Conservation (phyloP, 2,888 invertebrate species). For the Habrosyne pyritoides region DNA sequence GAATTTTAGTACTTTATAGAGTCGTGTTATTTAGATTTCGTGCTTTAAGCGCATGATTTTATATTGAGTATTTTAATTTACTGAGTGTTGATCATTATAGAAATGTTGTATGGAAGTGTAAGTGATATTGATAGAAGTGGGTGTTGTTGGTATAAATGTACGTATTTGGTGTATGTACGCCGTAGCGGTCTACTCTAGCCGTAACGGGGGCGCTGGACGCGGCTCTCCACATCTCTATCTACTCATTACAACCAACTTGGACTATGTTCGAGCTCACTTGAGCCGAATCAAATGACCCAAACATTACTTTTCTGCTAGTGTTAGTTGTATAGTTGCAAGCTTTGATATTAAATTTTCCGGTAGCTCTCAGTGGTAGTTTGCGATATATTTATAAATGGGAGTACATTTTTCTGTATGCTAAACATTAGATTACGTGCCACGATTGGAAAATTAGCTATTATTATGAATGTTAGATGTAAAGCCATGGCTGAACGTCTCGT, state of each 20-base stretch:
- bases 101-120: constrained; percentile 70
- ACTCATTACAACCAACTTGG: neutral
- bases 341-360: constrained; percentile 16
- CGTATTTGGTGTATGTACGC: constrained; percentile 35
- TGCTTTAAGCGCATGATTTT: constrained; percentile 79
- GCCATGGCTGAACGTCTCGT: constrained; percentile 72
- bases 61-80: constrained; percentile 68
- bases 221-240: constrained; percentile 18
- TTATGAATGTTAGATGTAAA: constrained; percentile 56
- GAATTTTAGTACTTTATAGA: constrained; percentile 51
- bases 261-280: constrained; percentile 14
- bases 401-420: constrained; percentile 11
- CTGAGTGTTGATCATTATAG: constrained; percentile 61
- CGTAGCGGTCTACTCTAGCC: neutral
- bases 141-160: constrained; percentile 45
- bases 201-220: constrained; percentile 29
- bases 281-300: constrained; percentile 10
- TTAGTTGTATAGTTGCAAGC: constrained; percentile 24
- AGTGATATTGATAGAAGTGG: constrained; percentile 47
- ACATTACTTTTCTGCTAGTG: constrained; percentile 11
- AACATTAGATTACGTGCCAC: constrained; percentile 42
- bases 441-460: constrained; percentile 36
- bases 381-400: constrained; percentile 9
- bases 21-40: constrained; percentile 66
- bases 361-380: constrained; percentile 24